phyloP scores from a whole-genome alignment of 2,113 vertebrate species.

The Himantopus leucocephalus region DNA sequence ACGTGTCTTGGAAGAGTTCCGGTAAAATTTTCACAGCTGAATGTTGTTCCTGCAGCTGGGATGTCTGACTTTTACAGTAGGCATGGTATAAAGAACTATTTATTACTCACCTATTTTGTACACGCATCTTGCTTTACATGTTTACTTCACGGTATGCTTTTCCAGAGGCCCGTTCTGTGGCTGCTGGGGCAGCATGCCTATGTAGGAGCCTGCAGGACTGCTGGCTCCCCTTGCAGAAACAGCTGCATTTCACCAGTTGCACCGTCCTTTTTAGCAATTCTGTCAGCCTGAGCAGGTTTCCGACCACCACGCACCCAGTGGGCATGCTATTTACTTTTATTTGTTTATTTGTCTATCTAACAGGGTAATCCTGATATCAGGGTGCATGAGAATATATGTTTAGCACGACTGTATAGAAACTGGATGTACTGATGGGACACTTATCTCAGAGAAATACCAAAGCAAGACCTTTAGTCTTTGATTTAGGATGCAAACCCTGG shows the following conservation, averaged over 20 bases:
- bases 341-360: neutral
- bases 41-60: neutral
- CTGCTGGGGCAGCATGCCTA: neutral
- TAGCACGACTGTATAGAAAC: neutral
- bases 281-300: neutral
- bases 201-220: neutral
- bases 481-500: neutral
- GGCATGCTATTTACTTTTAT: neutral
- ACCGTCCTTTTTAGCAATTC: neutral
- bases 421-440: neutral
- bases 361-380: neutral
- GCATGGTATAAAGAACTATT: neutral
- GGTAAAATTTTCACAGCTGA: neutral
- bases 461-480: neutral
- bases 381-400: neutral
- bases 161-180: rapidly evolving
- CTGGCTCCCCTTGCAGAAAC: neutral
- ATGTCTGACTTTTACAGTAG: neutral
- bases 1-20: neutral
- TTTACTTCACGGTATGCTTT: neutral
- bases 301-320: neutral
- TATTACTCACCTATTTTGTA: rapidly evolving
- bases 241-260: neutral
- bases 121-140: rapidly evolving
- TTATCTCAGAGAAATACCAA: neutral